Evolutionary conservation across 2,888 invertebrate genomes (phyloP).

Genomic region (Alcis repandata): DNA sequence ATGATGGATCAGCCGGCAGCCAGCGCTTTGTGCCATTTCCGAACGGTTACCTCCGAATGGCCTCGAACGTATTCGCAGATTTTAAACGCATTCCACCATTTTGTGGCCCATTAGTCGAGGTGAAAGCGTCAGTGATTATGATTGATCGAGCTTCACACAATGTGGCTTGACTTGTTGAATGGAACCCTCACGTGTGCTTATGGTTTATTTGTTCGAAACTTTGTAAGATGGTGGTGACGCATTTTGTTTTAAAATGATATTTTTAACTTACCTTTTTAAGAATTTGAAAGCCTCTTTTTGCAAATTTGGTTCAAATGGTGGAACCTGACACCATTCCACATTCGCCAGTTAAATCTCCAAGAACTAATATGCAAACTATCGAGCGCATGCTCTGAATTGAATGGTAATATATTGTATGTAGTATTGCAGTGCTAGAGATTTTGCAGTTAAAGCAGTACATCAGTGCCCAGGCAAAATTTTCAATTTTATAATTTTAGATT

Average conservation of each 20-base stretch:
- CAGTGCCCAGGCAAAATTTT: no score
- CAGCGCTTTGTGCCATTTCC: conserved; percentile 80
- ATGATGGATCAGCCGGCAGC: conserved; percentile 78
- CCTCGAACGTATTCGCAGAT: conserved; percentile 73
- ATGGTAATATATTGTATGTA: no score
- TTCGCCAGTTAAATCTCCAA: no score
- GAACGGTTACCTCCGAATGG: conserved; percentile 82
- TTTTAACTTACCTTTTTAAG: conserved; percentile 15
- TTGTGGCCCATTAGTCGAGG: conserved; percentile 84
- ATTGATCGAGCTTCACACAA: conserved; percentile 79
- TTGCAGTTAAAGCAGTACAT: no score
- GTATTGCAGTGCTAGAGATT: no score
- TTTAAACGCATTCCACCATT: conserved; percentile 84
- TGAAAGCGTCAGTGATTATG: conserved; percentile 85
- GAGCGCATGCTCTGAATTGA: no score
- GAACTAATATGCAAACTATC: no score
- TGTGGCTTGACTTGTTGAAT: conserved; percentile 82
- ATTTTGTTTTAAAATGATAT: conserved; percentile 50
- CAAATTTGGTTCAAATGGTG: no score
- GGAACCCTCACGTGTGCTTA: conserved; percentile 75
- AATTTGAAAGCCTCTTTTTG: background rate
- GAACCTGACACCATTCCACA: no score
- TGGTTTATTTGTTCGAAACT: conserved; percentile 71
- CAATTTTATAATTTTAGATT: no score
- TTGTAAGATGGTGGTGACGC: conserved; percentile 51